Conservation (phyloP, 1,140 invertebrate genomes). For the Mizuhopecten yessoensis region DNA sequence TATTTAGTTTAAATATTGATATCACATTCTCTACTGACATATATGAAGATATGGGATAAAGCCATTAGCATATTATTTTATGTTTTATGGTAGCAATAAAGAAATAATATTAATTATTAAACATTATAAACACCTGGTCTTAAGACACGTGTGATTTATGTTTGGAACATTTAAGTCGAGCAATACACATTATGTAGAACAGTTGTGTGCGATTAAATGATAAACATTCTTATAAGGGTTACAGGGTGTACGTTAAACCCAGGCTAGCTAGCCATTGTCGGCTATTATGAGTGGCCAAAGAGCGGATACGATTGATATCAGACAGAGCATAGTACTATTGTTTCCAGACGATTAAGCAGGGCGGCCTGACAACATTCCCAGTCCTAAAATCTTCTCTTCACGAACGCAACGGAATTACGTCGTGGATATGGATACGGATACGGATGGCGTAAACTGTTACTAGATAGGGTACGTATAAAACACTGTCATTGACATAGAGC, state of each 20-base stretch:
- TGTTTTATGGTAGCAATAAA: not conserved
- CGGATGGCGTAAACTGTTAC: not conserved
- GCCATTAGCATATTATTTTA: not conserved
- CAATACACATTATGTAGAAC: not conserved
- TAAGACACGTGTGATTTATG: not conserved
- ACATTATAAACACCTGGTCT: not conserved
- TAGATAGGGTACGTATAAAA: not conserved
- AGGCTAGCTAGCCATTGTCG: not conserved
- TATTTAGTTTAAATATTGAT: not conserved
- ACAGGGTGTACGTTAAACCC: not conserved
- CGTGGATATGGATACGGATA: not conserved
- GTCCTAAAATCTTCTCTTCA: not conserved
- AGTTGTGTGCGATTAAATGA: not conserved
- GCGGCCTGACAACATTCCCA: constrained; percentile 23
- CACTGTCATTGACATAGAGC: not conserved
- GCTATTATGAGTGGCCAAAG: not conserved
- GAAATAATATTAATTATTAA: not conserved
- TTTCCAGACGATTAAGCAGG: not conserved
- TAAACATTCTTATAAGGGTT: not conserved
- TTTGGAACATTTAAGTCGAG: not conserved
- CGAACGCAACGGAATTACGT: not conserved
- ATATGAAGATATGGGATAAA: too few relatives aligned
- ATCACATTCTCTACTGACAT: not conserved
- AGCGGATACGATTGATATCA: not conserved
- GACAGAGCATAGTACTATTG: not conserved